Evolutionary conservation across 2,797 vertebrate species (phyloP).

Genomic region (Nyctibius grandis): DNA sequence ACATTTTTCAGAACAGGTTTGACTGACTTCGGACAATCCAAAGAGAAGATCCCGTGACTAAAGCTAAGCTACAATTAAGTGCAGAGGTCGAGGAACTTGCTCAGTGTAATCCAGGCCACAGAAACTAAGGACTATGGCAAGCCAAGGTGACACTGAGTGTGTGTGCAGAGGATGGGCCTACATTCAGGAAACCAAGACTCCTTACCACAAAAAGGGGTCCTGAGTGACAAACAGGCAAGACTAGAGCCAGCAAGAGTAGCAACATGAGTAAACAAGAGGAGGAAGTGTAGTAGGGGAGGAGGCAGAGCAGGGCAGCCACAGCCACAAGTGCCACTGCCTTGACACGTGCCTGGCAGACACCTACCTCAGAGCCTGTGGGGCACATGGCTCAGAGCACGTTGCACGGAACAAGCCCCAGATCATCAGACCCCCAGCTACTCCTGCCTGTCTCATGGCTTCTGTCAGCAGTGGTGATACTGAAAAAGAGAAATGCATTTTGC

Average conservation of each 20-base stretch:
- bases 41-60: not conserved
- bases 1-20: not conserved
- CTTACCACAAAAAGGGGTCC: not conserved
- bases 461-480: not conserved
- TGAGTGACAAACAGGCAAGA: not conserved
- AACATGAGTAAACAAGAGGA: not conserved
- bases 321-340: not conserved
- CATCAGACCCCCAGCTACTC: not conserved
- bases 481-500: not conserved
- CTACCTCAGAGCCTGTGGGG: not conserved
- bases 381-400: rapidly evolving
- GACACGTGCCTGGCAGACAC: not conserved
- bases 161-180: rapidly evolving
- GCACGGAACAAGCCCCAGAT: not conserved
- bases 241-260: not conserved
- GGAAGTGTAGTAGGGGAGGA: not conserved
- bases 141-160: rapidly evolving
- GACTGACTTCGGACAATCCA: not conserved
- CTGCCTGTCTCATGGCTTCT: not conserved
- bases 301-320: not conserved
- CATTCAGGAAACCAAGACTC: not conserved
- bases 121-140: not conserved
- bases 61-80: not conserved
- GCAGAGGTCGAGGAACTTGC: not conserved
- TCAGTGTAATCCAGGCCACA: not conserved